Percentiles rank a stretch among this genome's conserved stretches.
Conservation (phyloP, 2,888 invertebrate genomes). For the Dexiosoma caninum region DNA sequence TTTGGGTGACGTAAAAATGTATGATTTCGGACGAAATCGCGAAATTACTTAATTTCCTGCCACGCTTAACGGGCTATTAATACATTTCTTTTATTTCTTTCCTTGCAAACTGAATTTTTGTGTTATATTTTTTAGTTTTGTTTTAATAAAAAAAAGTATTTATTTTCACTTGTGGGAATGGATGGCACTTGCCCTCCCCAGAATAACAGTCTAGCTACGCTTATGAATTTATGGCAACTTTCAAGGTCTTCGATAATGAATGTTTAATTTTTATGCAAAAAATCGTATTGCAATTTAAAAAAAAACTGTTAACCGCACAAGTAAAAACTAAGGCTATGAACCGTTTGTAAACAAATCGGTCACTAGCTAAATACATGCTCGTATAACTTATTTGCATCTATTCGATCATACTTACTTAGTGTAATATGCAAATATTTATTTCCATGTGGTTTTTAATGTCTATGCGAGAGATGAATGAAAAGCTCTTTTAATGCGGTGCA, state of each 20-base stretch:
- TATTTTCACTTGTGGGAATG: no score
- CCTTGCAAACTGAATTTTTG: no score
- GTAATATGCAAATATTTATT: conserved; percentile 4
- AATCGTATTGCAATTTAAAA: not conserved
- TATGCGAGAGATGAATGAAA: conserved; percentile 3
- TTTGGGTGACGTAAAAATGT: no score
- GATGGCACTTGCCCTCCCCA: no score
- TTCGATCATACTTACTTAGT: not conserved
- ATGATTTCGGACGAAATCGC: no score
- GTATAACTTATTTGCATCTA: conserved; percentile 15
- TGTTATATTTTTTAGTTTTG: no score
- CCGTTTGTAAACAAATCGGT: not conserved
- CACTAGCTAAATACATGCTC: conserved; percentile 20
- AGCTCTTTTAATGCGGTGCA: no score
- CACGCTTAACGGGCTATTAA: no score
- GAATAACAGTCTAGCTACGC: no score
- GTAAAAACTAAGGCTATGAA: not conserved
- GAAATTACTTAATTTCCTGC: no score
- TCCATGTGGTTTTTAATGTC: not conserved
- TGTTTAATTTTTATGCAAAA: conserved; percentile 12
- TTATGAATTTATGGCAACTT: conserved; percentile 14
- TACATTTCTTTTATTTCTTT: no score
- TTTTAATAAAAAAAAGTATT: no score
- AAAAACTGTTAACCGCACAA: not conserved
- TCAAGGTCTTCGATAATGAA: conserved; percentile 28